Evolutionary conservation across 2,888 invertebrate genomes (phyloP).

Genomic region (Baccha elongata): DNA sequence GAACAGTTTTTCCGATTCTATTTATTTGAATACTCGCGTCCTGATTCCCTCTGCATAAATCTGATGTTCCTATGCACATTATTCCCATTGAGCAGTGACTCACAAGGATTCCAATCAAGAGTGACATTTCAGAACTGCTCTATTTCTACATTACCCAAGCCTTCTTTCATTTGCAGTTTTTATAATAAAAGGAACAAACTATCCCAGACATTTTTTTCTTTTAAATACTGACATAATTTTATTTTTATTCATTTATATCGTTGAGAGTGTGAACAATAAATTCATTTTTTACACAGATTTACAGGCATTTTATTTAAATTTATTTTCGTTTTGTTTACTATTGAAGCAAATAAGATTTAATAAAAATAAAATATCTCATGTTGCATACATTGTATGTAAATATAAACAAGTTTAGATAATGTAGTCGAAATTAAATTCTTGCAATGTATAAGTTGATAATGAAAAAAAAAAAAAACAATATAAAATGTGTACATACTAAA

Average conservation of each 20-base stretch:
- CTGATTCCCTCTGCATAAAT: too few species aligned
- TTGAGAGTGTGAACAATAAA: slow-evolving; percentile 45
- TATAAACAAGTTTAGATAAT: slow-evolving; percentile 50
- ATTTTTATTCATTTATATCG: slow-evolving; percentile 36
- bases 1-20: too few species aligned
- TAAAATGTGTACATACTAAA: slow-evolving; percentile 23
- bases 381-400: slow-evolving; percentile 28
- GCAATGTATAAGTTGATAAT: slow-evolving; percentile 3
- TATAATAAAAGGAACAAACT: too few species aligned
- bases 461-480: slow-evolving; percentile 20
- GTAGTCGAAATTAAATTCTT: too few species aligned
- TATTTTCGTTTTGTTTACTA: not conserved
- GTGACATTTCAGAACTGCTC: too few species aligned
- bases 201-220: not conserved
- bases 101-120: too few species aligned
- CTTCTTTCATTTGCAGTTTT: too few species aligned
- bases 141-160: too few species aligned
- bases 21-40: too few species aligned
- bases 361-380: slow-evolving; percentile 40
- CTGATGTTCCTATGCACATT: too few species aligned
- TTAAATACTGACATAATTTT: slow-evolving; percentile 44
- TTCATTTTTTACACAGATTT: slow-evolving; percentile 65
- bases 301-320: slow-evolving; percentile 14
- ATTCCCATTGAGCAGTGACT: too few species aligned
- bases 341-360: slow-evolving; percentile 47